Base-by-base conservation (phyloP, 2,888 invertebrate genomes). In the Pristionchus maxplancki region DNA sequence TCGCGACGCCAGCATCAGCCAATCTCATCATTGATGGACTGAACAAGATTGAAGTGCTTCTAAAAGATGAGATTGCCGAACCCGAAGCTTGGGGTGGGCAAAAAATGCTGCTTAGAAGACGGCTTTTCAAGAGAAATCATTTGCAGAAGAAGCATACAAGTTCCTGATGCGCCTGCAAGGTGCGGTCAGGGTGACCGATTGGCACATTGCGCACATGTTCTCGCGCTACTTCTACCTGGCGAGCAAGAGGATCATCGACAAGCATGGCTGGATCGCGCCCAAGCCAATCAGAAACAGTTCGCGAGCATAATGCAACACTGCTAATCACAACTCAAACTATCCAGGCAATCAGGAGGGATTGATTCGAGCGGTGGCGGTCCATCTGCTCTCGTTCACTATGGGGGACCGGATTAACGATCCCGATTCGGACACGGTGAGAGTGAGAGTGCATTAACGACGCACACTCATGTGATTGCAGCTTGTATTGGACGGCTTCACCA, bases 151-250 rank as follows among this genome's bases (percentile, higher is more conserved):
- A 37, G 71, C 71, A n/a, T 71, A 40, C 71, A 24, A 31, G 71
- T 71, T 71, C 71, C 37, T 71, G 71, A 71, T 71, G 71, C 71
- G 71, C 31, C 17, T 71, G 37, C 71, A 71, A 4, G 34, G 37
- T 3, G 6, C 71, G 5, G 0, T 71, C 17, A 4, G 3, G 34
- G 37, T 20, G 37, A 15, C 5, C 3, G 71, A 71, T 11, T 5
- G 34, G 1, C 34, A 17, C 2, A 71, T 71, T 37, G 0, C 20
- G 71, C 5, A 37, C 37, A 71, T 78, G 78, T 28, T 78, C 78
- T 28, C 78, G 5, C 78, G 78, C 24, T 78, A 78, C 6, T 0
- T 48, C 5, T 78, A 78, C 44, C 44, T 78, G 44, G 13, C 44
- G 20, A 17, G 48, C 28, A 78, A 28, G 28, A 40, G 15, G 44